Evolutionary conservation across 2,888 invertebrate species (phyloP), one percentile per base, ranked within the genome.

Genomic region (Oxystoma pomonae): DNA sequence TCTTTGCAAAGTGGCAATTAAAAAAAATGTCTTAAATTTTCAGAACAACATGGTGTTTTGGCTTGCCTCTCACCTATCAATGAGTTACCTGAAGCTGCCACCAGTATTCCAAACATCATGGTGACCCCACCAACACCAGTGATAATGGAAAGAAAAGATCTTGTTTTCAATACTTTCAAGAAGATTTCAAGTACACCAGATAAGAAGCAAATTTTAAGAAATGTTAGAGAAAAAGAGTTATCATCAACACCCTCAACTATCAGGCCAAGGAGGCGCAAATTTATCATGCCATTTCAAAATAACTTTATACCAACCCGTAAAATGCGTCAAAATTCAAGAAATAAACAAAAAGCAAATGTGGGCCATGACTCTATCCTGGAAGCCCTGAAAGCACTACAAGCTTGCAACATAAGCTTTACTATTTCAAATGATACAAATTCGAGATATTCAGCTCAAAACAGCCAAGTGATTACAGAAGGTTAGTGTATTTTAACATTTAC

Each of bases 331-430:
- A 35, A 7, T 35, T 35, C 35, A 12, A 35, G 35, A 35, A 35
- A 35, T 3, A 35, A 35, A 35, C 35, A 35, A 12, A 3, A 3
- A 35, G 35, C 12, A 12, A 12, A 12, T 7, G 35, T 12, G 5
- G 52, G 16, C 35, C 1, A 7, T 1, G 67, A 71, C 57, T 62
- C 62, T 17, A 65, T 73, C 22, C 59, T 72, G 50, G 65, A 67
- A n/a, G 69, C 72, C 56, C 21, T 74, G 16, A 63, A 67, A 58
- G 65, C 67, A 5, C 65, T 74, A 22, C 70, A 71, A 61, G 62
- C 64, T 22, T 68, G 71, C 1, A 74, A 74, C 57, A 73, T 74
- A 20, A 70, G 69, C 61, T 74, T 73, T 57, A 69, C 71, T 3
- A 73, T 74, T 61, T 69, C 73, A n/a, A 73, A 67, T 66, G 67